A percentile compares a stretch with the other conserved stretches of the same genome.
Conservation (phyloP, 2,888 invertebrate genomes). For the Gortyna flavago region DNA sequence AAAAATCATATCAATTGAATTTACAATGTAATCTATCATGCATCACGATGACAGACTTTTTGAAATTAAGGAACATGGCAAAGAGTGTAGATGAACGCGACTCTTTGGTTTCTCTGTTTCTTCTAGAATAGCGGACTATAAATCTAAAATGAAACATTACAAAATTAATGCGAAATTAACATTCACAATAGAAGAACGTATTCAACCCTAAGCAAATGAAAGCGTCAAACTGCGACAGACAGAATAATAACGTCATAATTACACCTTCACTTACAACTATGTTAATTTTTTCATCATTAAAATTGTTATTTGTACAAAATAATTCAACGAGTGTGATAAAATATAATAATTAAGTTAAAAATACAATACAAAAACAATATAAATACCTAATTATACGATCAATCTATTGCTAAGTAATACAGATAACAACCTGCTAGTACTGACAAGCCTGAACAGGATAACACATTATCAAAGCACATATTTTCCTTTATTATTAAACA, state of each 20-base stretch:
- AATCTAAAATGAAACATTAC: slow-evolving; percentile 69
- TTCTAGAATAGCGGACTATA: slow-evolving; percentile 70
- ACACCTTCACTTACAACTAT: slow-evolving; percentile 80
- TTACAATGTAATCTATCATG: slow-evolving; percentile 78
- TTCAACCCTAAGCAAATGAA: slow-evolving; percentile 61
- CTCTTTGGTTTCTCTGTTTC: slow-evolving; percentile 87
- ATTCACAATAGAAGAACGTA: slow-evolving; percentile 61
- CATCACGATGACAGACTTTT: slow-evolving; percentile 70
- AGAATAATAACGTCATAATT: slow-evolving; percentile 65
- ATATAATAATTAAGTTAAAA: slow-evolving; percentile 86
- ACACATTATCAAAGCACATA: slow-evolving; percentile 73
- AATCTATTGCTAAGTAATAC: slow-evolving; percentile 76
- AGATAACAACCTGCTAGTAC: slow-evolving; percentile 76
- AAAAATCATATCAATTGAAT: slow-evolving; percentile 81
- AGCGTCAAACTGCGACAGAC: slow-evolving; percentile 64
- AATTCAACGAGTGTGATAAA: slow-evolving; percentile 89
- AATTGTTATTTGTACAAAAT: slow-evolving; percentile 90
- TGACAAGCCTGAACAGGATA: slow-evolving; percentile 73
- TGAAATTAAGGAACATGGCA: slow-evolving; percentile 80
- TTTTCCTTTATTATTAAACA: slow-evolving; percentile 68
- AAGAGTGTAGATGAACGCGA: slow-evolving; percentile 84
- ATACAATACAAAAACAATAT: slow-evolving; percentile 86
- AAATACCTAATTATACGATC: slow-evolving; percentile 77
- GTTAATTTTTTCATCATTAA: slow-evolving; percentile 83
- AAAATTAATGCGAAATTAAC: slow-evolving; percentile 57